A percentile compares a stretch with the other conserved stretches of the same genome.
Evolutionary conservation across 2,797 vertebrate species (phyloP).

Genomic region (Bradypodion pumilum): DNA sequence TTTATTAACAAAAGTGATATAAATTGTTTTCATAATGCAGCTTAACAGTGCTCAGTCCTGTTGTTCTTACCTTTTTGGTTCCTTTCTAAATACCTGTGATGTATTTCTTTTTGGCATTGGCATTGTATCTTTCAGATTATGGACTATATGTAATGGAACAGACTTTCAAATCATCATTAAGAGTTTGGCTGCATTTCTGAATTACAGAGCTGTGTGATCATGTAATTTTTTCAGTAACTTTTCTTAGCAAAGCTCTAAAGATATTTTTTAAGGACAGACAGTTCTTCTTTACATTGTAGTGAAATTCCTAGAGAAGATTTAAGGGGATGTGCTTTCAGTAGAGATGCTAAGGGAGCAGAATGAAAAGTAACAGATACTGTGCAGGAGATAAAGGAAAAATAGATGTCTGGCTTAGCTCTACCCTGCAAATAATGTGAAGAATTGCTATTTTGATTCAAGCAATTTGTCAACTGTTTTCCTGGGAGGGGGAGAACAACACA

Average conservation of each 20-base stretch:
- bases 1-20: background rate
- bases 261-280: slow-evolving; percentile 57
- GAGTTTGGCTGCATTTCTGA: slow-evolving; percentile 44
- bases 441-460: background rate
- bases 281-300: slow-evolving; percentile 45
- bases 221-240: background rate
- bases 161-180: slow-evolving; percentile 65
- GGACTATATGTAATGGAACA: slow-evolving; percentile 58
- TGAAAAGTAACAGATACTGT: slow-evolving; percentile 36
- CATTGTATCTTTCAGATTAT: slow-evolving; percentile 60
- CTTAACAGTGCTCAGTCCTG: slow-evolving; percentile 38
- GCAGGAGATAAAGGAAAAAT: slow-evolving; percentile 3
- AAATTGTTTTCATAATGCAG: background rate
- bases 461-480: background rate
- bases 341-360: slow-evolving; percentile 55
- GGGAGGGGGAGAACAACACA: background rate
- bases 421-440: slow-evolving; percentile 25
- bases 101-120: background rate
- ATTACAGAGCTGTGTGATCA: slow-evolving; percentile 45
- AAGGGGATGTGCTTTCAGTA: slow-evolving; percentile 21
- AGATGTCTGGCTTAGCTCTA: background rate
- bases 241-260: slow-evolving; percentile 56
- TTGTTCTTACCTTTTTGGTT: slow-evolving; percentile 47
- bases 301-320: slow-evolving; percentile 45
- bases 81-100: slow-evolving; percentile 52